Evolutionary conservation across 1,140 invertebrate species (phyloP).

Genomic region (Acyrthosiphon pisum): DNA sequence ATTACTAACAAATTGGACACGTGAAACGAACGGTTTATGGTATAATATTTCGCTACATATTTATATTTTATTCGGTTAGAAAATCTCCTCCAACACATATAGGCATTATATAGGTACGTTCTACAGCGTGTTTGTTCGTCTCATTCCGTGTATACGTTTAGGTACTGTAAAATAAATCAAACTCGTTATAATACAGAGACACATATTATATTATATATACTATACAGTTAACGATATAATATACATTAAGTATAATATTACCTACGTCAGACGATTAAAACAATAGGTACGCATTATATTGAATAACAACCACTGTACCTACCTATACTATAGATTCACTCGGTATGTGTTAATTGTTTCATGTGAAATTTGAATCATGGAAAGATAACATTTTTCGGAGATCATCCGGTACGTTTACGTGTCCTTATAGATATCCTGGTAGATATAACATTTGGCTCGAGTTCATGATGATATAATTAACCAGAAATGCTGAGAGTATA

Average conservation of each 20-base stretch:
- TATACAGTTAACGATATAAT: too few relatives aligned
- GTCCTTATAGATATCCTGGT: background rate
- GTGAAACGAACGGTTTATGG: background rate
- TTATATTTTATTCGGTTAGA: background rate
- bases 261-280: background rate
- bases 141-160: background rate
- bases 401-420: background rate
- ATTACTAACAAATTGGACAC: slow-evolving; percentile 3
- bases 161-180: background rate
- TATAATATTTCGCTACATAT: background rate
- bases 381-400: background rate
- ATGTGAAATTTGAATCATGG: background rate
- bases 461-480: background rate
- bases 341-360: background rate
- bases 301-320: background rate
- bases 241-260: too few relatives aligned
- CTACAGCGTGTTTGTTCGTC: background rate
- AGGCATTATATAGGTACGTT: background rate
- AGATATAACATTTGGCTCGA: background rate
- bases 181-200: background rate
- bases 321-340: background rate
- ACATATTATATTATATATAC: too few relatives aligned
- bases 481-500: background rate
- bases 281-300: background rate
- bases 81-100: background rate